phyloP scores from a whole-genome alignment of 2,797 vertebrate genomes.

The Alosa sapidissima region DNA sequence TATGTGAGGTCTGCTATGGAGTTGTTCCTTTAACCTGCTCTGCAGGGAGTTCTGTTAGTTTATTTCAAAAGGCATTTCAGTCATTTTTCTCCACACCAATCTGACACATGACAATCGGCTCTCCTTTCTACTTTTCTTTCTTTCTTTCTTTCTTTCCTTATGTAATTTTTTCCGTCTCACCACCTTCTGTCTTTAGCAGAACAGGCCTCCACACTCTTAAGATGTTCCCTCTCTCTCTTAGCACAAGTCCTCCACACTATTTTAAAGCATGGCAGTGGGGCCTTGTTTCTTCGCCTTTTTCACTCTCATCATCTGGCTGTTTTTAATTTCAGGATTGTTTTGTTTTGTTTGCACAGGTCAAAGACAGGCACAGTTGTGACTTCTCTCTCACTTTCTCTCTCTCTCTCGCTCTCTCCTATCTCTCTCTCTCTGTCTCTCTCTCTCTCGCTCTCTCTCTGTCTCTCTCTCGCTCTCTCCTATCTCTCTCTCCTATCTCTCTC shows the following conservation, averaged over 20 bases:
- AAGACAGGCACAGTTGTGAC: not conserved
- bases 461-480: not conserved
- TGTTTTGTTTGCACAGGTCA: not conserved
- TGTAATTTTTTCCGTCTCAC: no score
- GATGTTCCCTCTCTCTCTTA: not conserved
- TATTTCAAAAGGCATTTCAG: not conserved
- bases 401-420: not conserved
- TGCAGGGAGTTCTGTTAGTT: not conserved
- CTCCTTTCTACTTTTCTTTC: not conserved
- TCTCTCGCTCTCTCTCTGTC: no score
- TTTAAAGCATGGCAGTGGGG: not conserved
- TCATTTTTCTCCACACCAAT: not conserved
- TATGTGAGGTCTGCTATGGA: no score
- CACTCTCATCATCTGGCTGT: not conserved
- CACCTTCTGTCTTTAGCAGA: no score
- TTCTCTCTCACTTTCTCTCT: not conserved
- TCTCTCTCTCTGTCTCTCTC: not conserved
- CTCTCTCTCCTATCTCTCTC: not conserved
- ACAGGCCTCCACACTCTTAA: not conserved
- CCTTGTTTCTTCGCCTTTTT: not conserved
- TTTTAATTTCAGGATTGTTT: not conserved
- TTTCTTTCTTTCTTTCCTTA: not conserved
- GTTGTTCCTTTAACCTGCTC: not conserved
- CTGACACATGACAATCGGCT: not conserved
- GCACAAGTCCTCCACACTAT: not conserved